phyloP scores from a whole-genome alignment of 2,888 invertebrate species.

The Sepiola atlantica region DNA sequence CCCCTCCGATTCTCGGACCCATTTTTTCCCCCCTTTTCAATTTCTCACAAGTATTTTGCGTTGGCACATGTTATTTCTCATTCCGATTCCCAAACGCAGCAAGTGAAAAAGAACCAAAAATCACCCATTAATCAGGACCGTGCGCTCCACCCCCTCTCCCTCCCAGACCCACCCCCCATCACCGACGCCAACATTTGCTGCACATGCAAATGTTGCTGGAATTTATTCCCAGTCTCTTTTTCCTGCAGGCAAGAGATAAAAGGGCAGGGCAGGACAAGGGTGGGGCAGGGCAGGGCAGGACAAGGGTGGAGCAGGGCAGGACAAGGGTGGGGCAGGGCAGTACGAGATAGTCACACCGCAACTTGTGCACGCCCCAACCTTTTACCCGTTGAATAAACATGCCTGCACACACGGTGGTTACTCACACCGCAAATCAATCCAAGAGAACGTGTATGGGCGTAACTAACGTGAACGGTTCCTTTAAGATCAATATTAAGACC shows the following conservation, averaged over 20 bases:
- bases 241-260: neutral
- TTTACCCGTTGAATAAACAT: neutral
- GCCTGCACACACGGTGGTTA: neutral
- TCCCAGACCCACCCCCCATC: neutral
- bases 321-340: neutral
- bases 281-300: neutral
- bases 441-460: neutral
- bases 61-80: conserved; percentile 22
- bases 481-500: conserved; percentile 36
- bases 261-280: neutral
- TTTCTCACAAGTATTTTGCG: neutral
- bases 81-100: neutral
- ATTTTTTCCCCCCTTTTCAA: neutral
- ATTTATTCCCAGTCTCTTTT: neutral
- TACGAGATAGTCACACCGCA: neutral
- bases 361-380: conserved; percentile 32
- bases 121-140: neutral
- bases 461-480: neutral
- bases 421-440: neutral
- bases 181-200: neutral
- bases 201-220: neutral
- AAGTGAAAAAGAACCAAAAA: neutral
- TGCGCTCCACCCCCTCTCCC: neutral
- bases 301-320: neutral
- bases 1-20: neutral